These are phyloP conservation scores for Austrofundulus limnaeus DNA, from an alignment of 2,113 vertebrate genomes.

Conservation along the genomic window DNA sequence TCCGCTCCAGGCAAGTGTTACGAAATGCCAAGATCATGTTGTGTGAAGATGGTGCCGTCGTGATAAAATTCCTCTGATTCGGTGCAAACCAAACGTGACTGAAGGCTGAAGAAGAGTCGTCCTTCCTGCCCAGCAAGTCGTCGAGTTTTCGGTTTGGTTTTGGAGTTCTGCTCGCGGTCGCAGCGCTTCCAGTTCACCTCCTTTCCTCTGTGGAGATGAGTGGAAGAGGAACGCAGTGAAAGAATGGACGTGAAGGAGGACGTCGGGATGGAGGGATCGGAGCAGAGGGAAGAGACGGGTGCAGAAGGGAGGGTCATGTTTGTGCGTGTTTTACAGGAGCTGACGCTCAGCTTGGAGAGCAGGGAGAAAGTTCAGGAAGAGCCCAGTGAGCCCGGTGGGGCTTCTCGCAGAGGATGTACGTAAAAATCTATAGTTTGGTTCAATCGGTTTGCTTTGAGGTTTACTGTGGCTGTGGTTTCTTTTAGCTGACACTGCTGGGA, in stretches of 20 bases:
- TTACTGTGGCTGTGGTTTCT: neutral
- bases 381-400: slow-evolving; percentile 32
- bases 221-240: neutral
- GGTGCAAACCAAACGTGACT: neutral
- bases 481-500: slow-evolving; percentile 55
- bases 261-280: neutral
- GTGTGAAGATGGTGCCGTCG: neutral
- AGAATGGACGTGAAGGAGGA: slow-evolving; percentile 12
- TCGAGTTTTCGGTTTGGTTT: neutral
- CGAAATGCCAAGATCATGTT: neutral
- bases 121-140: slow-evolving; percentile 36
- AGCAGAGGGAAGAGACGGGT: neutral
- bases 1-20: neutral
- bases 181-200: too few relatives aligned
- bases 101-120: slow-evolving; percentile 39
- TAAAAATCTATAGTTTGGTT: neutral
- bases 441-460: neutral
- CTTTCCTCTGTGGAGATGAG: neutral
- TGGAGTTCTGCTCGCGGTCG: too few relatives aligned
- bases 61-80: slow-evolving; percentile 1
- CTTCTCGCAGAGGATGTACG: slow-evolving; percentile 63
- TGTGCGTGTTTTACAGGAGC: slow-evolving; percentile 62
- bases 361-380: slow-evolving; percentile 57
- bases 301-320: neutral
- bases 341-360: slow-evolving; percentile 52